Conservation (phyloP, 2,113 vertebrate genomes). For the Chlorocebus sabaeus region DNA sequence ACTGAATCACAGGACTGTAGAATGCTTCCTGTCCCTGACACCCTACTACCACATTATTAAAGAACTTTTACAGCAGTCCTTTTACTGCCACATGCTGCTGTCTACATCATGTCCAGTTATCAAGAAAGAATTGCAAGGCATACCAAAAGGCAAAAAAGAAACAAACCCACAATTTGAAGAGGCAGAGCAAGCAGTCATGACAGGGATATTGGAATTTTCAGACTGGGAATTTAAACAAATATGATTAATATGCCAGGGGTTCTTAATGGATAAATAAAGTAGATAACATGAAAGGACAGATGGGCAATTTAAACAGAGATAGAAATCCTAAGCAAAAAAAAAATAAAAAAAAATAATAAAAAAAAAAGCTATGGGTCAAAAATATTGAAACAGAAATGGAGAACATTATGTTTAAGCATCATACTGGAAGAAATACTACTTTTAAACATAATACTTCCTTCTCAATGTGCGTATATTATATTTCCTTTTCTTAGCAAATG, state of each 20-base stretch:
- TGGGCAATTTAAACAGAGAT: neutral
- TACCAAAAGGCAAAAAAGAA: neutral
- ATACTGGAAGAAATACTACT: neutral
- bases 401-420: neutral
- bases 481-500: neutral
- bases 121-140: neutral
- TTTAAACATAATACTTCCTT: too few relatives aligned
- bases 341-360: neutral
- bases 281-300: neutral
- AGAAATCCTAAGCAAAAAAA: neutral
- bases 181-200: neutral
- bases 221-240: neutral
- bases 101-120: neutral
- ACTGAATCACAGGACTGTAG: neutral
- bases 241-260: neutral
- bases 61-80: neutral
- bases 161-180: neutral
- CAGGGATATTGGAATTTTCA: neutral
- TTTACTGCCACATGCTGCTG: neutral
- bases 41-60: neutral
- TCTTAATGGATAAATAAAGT: neutral
- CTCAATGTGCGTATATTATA: too few relatives aligned
- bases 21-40: neutral
- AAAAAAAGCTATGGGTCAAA: neutral
- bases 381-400: neutral